These are phyloP conservation scores for Echinometra lucunter DNA, from an alignment of 53 echinoderm and acorn worm genomes.

Conservation along the genomic window DNA sequence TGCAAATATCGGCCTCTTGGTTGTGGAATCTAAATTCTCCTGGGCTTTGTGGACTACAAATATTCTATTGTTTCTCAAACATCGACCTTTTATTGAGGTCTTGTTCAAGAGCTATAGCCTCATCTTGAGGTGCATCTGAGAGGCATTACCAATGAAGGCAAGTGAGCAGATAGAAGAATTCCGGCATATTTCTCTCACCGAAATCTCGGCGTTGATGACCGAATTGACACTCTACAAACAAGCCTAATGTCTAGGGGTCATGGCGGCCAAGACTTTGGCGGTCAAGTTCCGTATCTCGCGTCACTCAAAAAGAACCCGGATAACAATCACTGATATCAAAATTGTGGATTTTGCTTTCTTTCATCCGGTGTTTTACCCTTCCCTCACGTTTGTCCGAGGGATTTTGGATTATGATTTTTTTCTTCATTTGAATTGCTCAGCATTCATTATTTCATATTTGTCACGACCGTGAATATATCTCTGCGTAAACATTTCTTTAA, in stretches of 20 bases:
- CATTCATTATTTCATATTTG: background rate
- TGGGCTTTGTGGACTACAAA: background rate
- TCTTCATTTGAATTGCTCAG: background rate
- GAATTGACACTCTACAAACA: conserved; percentile 64
- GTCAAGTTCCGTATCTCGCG: conserved; percentile 36
- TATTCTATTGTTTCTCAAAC: conserved; percentile 15
- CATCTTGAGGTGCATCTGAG: conserved; percentile 3
- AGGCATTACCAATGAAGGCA: conserved; percentile 21
- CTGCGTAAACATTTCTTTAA: background rate
- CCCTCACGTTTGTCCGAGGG: background rate
- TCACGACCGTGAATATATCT: background rate
- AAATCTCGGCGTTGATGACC: conserved; percentile 61
- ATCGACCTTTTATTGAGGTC: background rate
- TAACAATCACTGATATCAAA: conserved; percentile 41
- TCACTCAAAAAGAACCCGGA: conserved; percentile 40
- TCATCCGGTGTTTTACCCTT: background rate
- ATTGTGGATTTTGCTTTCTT: conserved; percentile 49
- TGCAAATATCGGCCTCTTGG: background rate
- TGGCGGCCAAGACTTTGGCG: conserved; percentile 37
- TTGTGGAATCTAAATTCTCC: background rate
- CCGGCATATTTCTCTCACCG: conserved; percentile 57
- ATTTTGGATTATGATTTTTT: background rate
- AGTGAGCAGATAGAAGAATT: conserved; percentile 8
- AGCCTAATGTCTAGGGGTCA: conserved; percentile 63
- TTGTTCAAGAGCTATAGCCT: background rate